These are phyloP conservation scores for Neolamprologus cancellatus DNA, from an alignment of 2,113 vertebrate genomes.

Conservation along the genomic window DNA sequence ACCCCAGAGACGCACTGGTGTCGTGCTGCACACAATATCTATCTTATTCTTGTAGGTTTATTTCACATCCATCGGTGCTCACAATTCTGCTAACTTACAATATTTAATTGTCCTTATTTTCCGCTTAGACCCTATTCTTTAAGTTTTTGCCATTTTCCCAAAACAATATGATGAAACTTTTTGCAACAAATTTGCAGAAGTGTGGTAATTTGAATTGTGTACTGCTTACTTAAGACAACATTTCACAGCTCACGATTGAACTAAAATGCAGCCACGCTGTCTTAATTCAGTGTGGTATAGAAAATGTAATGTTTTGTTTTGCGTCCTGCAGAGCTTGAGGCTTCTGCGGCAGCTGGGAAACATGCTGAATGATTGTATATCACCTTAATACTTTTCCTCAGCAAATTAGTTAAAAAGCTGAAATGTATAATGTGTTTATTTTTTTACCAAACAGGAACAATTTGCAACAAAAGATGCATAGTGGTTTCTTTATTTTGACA, in stretches of 20 bases:
- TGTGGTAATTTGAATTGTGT: not conserved
- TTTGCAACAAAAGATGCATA: not conserved
- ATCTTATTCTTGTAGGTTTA: not conserved
- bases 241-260: not conserved
- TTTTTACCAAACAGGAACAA: not conserved
- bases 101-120: not conserved
- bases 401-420: not conserved
- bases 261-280: not conserved
- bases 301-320: not conserved
- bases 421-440: not conserved
- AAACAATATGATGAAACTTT: not conserved
- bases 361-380: not conserved
- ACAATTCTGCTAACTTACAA: not conserved
- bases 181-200: not conserved
- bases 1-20: not conserved
- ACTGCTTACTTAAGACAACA: not conserved
- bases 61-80: not conserved
- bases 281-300: not conserved
- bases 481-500: not conserved
- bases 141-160: not conserved
- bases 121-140: not conserved
- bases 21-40: not conserved
- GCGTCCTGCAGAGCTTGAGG: not conserved
- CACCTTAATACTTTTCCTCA: not conserved
- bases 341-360: not conserved